Base-by-base conservation (phyloP, 2,113 vertebrate genomes). In the Ciconia maguari region DNA sequence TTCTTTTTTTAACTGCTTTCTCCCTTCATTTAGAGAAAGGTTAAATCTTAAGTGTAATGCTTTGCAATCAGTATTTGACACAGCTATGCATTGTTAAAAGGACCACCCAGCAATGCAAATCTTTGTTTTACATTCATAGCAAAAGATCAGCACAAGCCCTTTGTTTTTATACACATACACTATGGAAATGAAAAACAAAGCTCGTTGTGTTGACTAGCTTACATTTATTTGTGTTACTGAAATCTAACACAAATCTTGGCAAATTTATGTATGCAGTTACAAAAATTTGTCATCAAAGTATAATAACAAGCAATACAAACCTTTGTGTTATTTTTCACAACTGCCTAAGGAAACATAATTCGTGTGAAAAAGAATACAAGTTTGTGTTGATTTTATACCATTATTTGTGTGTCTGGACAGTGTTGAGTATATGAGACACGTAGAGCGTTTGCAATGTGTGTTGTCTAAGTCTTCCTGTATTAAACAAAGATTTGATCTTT, bases 401-500 rank as follows among this genome's bases (percentile, higher is more conserved):
- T 91, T 90, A 70, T 82, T 87, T 42, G 97, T 83, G 97, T 98
- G 96, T 84, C 71, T 34, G 91, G 75, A 95, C 36, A 94, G 78
- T 75, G 96, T 93, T 97, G 97, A 97, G 95, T 97, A 84, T 96
- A 60, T 41, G 13, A 95, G 87, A 90, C 36, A 36, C 17, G 94
- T 83, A 89, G 97, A 97, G 97, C 82, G 69, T 97, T 97, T 97
- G 96, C 93, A 96, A 78, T 94, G 96, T 90, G 97, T 97, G 57
- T 97, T 91, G 75, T 97, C 82, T 36, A 85, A 94, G 92, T 97
- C 58, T 96, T 97, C 97, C 80, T 70, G 98, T 97, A 98, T 97
- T 98, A 97, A 98, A 98, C 98, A 97, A 98, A 92, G 94, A 98
- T 99, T 99, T 99, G 98, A 99, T 99, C 98, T 98, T 98, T 97